Evolutionary conservation across 2,797 vertebrate species (phyloP), one percentile per base, ranked within the genome.

Genomic region (Gymnothorax reevesii): DNA sequence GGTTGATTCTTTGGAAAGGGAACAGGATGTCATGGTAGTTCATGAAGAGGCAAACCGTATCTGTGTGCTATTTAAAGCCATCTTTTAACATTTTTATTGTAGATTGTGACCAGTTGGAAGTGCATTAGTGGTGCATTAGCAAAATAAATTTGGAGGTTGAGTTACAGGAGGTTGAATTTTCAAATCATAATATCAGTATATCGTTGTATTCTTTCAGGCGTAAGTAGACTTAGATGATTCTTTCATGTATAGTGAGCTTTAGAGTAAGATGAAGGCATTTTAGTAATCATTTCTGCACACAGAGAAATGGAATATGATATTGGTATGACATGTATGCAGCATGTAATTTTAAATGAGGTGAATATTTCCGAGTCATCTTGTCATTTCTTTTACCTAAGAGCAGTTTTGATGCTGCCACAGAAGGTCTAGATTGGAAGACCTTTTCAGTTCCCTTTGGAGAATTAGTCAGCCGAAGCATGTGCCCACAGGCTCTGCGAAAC

Each of bases 391-490:
- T 93, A 95, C 92, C 93, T 92, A 90, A 90, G 93, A 90, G 94
- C 90, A 92, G 89, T 92, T 93, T 88, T 88, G 88, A 93, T 80
- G 92, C 87, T 90, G 89, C 88, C 93, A 91, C 89, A 91, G 89
- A 89, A 91, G 89, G 89, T 92, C 89, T 88, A 90, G 90, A 42
- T 15, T 86, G 89, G 89, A 89, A 93, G 92, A 92, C 90, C 90
- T 93, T 92, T 93, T 94, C 93, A 93, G 93, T 89, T 91, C 88
- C 90, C 80, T 87, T 90, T 64, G 66, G 86, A 89, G 92, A 93
- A 96, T 95, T 93, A 96, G 95, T 95, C 91, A 95, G 91, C 89
- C 84, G 88, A 90, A 84, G 57, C 1, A n/a, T 80, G 20, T 55
- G 57, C 27, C 82, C 82, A 60, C 25, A 60, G 57, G 25, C 57